phyloP scores from a whole-genome alignment of 2,888 invertebrate species.

The Halocaridina rubra region DNA sequence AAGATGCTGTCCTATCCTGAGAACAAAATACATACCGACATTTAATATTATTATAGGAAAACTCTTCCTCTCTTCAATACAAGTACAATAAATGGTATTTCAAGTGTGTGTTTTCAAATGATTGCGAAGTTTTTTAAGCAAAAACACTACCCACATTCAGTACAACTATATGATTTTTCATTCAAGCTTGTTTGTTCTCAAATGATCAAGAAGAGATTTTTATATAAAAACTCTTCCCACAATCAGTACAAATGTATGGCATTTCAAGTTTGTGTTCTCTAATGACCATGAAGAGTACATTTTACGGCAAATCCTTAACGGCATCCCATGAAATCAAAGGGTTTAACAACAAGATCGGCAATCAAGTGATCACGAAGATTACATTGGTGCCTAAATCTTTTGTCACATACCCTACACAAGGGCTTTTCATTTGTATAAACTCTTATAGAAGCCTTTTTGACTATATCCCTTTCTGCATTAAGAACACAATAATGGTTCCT shows the following conservation, averaged over 20 bases:
- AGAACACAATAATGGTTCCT: not conserved
- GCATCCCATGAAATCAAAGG: not conserved
- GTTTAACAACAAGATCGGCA: too few species aligned
- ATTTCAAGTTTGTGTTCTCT: not conserved
- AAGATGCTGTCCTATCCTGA: too few species aligned
- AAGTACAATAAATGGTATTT: not conserved
- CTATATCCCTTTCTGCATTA: not conserved
- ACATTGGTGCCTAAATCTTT: too few species aligned
- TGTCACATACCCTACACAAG: too few species aligned
- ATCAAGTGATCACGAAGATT: too few species aligned
- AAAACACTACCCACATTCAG: too few species aligned
- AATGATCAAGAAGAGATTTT: too few species aligned
- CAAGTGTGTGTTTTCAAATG: not conserved
- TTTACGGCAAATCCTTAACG: not conserved
- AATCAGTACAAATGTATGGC: not conserved
- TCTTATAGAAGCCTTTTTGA: not conserved
- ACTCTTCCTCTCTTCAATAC: too few species aligned
- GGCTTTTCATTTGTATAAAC: not conserved
- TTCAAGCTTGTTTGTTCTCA: too few species aligned
- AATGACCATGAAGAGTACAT: not conserved
- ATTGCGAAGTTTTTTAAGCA: not conserved
- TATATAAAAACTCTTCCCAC: not conserved
- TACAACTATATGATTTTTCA: too few species aligned
- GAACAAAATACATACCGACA: too few species aligned
- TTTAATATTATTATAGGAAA: too few species aligned